Percentiles rank a stretch among this genome's conserved stretches.
Evolutionary conservation across 2,888 invertebrate species (phyloP).

Genomic region (Gryllus longicercus): DNA sequence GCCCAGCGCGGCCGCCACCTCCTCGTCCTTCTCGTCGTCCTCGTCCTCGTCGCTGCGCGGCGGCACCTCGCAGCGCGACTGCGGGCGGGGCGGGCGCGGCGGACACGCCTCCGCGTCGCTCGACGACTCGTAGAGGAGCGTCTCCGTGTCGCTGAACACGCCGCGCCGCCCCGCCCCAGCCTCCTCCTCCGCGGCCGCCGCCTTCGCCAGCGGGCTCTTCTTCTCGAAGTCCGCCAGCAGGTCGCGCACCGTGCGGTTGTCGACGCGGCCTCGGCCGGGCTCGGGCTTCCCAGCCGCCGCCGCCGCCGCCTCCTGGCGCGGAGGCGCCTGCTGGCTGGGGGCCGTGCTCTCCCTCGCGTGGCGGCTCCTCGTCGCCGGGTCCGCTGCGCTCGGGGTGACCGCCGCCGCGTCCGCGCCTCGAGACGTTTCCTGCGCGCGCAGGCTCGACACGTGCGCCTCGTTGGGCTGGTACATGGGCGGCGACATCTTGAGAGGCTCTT

Average conservation of each 20-base stretch:
- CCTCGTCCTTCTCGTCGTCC: slow-evolving; percentile 40
- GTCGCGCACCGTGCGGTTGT: slow-evolving; percentile 48
- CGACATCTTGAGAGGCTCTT: slow-evolving; percentile 48
- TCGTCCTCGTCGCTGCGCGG: slow-evolving; percentile 41
- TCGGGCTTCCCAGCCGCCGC: slow-evolving; percentile 27
- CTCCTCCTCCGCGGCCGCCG: slow-evolving; percentile 41
- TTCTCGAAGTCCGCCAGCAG: slow-evolving; percentile 50
- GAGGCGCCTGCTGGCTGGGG: not conserved
- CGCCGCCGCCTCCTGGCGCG: too few relatives aligned
- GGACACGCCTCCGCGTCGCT: slow-evolving; percentile 45
- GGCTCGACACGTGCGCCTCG: slow-evolving; percentile 47
- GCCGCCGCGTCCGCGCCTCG: not conserved
- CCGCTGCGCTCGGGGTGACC: not conserved
- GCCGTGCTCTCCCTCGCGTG: not conserved
- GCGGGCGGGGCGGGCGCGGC: slow-evolving; percentile 26
- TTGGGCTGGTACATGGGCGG: slow-evolving; percentile 44
- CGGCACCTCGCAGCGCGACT: slow-evolving; percentile 26
- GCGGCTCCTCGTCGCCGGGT: not conserved
- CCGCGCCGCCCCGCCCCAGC: slow-evolving; percentile 42
- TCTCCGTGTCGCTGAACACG: slow-evolving; percentile 51
- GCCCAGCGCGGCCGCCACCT: slow-evolving; percentile 41
- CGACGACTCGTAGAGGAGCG: slow-evolving; percentile 49
- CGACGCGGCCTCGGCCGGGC: slow-evolving; percentile 32
- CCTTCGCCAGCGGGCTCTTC: slow-evolving; percentile 46
- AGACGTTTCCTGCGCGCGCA: slow-evolving; percentile 37